phyloP scores from a whole-genome alignment of 2,888 invertebrate species.

The Pheosia gnoma region DNA sequence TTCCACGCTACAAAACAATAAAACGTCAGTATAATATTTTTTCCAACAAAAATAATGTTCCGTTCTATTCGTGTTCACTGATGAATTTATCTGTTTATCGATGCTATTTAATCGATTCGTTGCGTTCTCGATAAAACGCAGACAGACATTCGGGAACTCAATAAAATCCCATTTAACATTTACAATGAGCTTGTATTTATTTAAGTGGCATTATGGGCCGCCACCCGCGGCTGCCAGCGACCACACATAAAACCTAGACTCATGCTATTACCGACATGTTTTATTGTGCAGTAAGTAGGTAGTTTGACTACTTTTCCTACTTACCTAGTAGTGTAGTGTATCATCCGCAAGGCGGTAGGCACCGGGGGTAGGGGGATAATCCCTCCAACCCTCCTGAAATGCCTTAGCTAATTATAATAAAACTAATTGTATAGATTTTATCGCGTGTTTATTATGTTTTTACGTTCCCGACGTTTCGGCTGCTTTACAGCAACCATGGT shows the following conservation, averaged over 20 bases:
- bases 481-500: too few species aligned
- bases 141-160: conserved; percentile 68
- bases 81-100: conserved; percentile 80
- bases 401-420: too few species aligned
- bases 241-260: conserved; percentile 69
- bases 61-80: conserved; percentile 55
- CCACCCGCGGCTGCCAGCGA: conserved; percentile 59
- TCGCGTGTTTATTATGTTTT: too few species aligned
- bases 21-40: conserved; percentile 41
- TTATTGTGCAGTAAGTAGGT: conserved; percentile 35
- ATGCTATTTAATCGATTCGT: conserved; percentile 61
- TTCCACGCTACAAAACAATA: conserved; percentile 27
- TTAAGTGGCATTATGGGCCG: conserved; percentile 70
- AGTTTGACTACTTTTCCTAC: too few species aligned
- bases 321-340: too few species aligned
- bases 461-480: too few species aligned
- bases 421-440: too few species aligned
- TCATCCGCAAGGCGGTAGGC: too few species aligned
- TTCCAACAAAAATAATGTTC: conserved; percentile 35
- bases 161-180: conserved; percentile 70
- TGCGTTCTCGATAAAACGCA: conserved; percentile 67
- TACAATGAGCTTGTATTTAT: conserved; percentile 71
- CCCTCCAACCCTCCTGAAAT: too few species aligned
- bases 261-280: conserved; percentile 27
- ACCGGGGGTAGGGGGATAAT: too few species aligned